These are phyloP conservation scores for Amphilophus citrinellus DNA, from an alignment of 2,113 vertebrate species.

Conservation along the genomic window DNA sequence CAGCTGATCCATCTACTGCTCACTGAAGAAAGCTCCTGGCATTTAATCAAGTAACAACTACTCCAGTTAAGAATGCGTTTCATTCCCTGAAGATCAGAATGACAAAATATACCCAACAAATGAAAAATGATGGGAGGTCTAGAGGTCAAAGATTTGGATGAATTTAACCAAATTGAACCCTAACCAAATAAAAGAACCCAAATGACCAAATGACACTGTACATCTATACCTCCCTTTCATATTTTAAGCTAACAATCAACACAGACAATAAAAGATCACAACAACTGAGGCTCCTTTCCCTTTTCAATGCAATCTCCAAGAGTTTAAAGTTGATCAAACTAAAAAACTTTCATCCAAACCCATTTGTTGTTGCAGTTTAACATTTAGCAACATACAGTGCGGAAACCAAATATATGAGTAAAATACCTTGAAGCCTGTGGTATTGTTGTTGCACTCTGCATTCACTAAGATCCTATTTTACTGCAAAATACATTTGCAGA, in stretches of 20 bases:
- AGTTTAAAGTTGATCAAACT: neutral
- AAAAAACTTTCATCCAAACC: neutral
- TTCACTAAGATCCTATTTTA: neutral
- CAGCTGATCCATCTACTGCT: neutral
- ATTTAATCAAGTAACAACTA: no score
- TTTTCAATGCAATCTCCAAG: neutral
- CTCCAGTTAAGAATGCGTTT: no score
- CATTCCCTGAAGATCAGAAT: no score
- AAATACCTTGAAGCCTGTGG: neutral
- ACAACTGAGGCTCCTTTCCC: neutral
- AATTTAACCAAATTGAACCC: no score
- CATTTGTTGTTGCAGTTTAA: neutral
- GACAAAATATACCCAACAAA: neutral
- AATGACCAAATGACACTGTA: neutral
- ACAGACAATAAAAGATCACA: neutral
- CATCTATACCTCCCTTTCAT: neutral
- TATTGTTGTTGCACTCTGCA: slow-evolving; percentile 2
- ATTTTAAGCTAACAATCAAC: neutral
- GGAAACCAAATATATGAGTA: neutral
- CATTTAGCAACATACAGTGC: neutral
- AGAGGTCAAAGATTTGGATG: neutral
- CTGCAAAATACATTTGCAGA: neutral
- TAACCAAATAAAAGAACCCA: neutral
- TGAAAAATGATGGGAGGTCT: neutral
- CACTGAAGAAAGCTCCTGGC: neutral